Evolutionary conservation across 2,113 vertebrate genomes (phyloP).

Genomic region (Bubalus kerabau): DNA sequence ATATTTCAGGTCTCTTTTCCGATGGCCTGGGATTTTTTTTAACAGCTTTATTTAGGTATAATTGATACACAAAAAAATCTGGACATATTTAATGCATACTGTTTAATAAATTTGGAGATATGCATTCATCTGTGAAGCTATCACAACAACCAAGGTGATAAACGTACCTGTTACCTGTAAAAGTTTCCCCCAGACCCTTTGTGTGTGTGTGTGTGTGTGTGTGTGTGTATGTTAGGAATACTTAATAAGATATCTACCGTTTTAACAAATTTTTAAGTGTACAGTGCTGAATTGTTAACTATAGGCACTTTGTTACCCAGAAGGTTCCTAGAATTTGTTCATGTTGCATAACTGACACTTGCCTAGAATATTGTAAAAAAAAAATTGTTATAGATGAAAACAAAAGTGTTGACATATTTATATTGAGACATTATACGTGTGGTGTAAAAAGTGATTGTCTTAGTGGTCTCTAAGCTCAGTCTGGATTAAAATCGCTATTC

Average conservation of each 20-base stretch:
- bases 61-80: background rate
- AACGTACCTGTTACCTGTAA: background rate
- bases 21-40: background rate
- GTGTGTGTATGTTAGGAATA: background rate
- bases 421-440: background rate
- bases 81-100: background rate
- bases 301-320: background rate
- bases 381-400: background rate
- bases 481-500: background rate
- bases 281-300: background rate
- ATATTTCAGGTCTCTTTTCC: background rate
- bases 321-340: background rate
- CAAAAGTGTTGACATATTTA: background rate
- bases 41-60: background rate
- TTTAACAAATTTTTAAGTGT: background rate
- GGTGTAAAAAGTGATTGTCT: background rate
- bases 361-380: background rate
- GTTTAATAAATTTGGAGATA: background rate
- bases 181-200: background rate
- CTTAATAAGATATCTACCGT: background rate
- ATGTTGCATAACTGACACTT: background rate
- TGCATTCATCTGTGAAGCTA: background rate
- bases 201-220: background rate
- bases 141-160: background rate
- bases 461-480: background rate